Percentiles rank a stretch among this genome's conserved stretches.
These are phyloP conservation scores for Sceliomorpha sp. DNA, from an alignment of 2,888 invertebrate genomes.

Conservation along the genomic window DNA sequence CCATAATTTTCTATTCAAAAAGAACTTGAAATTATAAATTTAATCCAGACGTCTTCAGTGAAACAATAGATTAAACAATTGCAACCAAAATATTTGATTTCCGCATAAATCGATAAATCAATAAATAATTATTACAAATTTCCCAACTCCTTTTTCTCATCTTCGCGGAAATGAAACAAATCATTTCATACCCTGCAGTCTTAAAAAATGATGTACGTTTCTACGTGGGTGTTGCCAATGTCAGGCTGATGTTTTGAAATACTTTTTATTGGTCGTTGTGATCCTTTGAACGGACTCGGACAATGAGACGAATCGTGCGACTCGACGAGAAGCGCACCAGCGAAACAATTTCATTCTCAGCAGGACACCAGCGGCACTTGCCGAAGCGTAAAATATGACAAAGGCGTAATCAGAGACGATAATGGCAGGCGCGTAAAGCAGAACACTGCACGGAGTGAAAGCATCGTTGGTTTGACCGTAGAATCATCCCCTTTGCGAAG, in stretches of 20 bases:
- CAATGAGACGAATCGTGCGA: slow-evolving; percentile 46
- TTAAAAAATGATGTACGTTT: slow-evolving; percentile 19
- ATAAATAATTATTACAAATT: no score
- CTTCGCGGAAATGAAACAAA: no score
- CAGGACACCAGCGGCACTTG: slow-evolving; percentile 38
- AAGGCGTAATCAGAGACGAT: slow-evolving; percentile 45
- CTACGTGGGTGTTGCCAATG: slow-evolving; percentile 39
- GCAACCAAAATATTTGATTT: no score
- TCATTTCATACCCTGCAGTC: no score
- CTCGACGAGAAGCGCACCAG: slow-evolving; percentile 34
- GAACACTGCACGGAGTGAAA: slow-evolving; percentile 34
- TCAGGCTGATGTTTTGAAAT: slow-evolving; percentile 40
- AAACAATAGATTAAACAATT: no score
- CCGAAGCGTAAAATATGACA: slow-evolving; percentile 52
- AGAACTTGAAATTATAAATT: no score
- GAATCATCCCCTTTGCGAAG: slow-evolving; percentile 31
- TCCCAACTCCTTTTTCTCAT: no score
- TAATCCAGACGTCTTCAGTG: no score
- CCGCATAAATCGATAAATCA: no score
- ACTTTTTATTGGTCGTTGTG: slow-evolving; percentile 49
- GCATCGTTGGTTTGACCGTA: slow-evolving; percentile 34
- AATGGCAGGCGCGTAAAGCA: slow-evolving; percentile 42
- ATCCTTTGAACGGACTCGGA: slow-evolving; percentile 33
- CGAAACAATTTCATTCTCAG: slow-evolving; percentile 52
- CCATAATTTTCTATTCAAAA: no score